Evolutionary conservation across 2,797 vertebrate genomes (phyloP), one percentile per base, ranked within the genome.

Genomic region (Halcyon badia): DNA sequence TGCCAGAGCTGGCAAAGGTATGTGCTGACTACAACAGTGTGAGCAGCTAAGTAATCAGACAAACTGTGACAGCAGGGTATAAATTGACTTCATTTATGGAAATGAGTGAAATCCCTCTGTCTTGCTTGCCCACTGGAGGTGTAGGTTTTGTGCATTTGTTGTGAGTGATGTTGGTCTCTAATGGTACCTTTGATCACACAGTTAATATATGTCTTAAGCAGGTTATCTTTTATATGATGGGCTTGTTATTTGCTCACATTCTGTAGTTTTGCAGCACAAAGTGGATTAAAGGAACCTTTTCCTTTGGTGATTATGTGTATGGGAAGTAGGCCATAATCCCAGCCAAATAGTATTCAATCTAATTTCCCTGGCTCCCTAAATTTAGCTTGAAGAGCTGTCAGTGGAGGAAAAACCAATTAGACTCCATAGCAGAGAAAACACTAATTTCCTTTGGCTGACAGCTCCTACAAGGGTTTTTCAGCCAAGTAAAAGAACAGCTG

Each of bases 311-410:
- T 52, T 21, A 7, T 28, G 4, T 42, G 10, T 57, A 52, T 78
- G 73, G 80, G 70, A 91, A 70, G 15, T 69, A 75, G 33, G 37
- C 65, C 39, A n/a, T 70, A 73, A 58, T 46, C 39, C 71, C 54
- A 90, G 80, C 83, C 88, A 93, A 87, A 88, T 2, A 71, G 28
- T 30, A 87, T 87, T 90, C 72, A 68, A 30, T 71, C 68, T 79
- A 20, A 94, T 95, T 94, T 93, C 77, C 64, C 49, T 91, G 82
- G 39, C 56, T 92, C 39, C 91, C 87, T 94, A 95, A 94, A 96
- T 95, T 91, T 95, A 94, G 60, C 82, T 73, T 94, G 83, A 91
- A 92, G 88, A 87, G 46, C 93, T 96, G 86, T 96, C 92, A 95
- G 73, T 85, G 49, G 68, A 95, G 33, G 42, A 78, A 90, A 96